Percentiles rank a stretch among this genome's conserved stretches.
Conservation (phyloP, 2,113 vertebrate species). For the Brachirus orientalis region DNA sequence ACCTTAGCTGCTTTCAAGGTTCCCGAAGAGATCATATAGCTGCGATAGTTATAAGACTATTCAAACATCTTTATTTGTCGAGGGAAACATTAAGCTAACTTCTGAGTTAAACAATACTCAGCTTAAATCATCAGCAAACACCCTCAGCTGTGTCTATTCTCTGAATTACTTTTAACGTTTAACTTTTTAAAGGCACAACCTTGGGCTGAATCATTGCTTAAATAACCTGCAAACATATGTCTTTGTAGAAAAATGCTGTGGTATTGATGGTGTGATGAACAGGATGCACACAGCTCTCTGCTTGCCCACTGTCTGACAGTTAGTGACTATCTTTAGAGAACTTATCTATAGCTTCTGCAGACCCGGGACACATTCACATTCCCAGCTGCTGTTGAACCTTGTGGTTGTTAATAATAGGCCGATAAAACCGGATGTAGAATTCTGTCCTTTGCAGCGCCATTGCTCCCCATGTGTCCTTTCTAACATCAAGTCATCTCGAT, state of each 20-base stretch:
- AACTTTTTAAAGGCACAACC: conserved; percentile 16
- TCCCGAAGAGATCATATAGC: not conserved
- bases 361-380: conserved; percentile 71
- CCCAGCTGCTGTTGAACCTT: conserved; percentile 74
- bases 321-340: conserved; percentile 68
- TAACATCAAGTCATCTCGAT: not conserved
- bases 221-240: too few relatives aligned
- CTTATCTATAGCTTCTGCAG: conserved; percentile 70
- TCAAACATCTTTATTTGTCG: conserved; percentile 31
- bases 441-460: conserved; percentile 51
- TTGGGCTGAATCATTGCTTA: not conserved
- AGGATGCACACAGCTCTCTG: conserved; percentile 11
- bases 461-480: conserved; percentile 48
- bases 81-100: conserved; percentile 19
- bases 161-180: conserved; percentile 33
- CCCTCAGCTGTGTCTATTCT: not conserved
- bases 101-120: conserved; percentile 31
- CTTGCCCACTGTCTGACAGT: conserved; percentile 45
- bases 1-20: conserved; percentile 3
- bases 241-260: too few relatives aligned
- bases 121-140: conserved; percentile 46
- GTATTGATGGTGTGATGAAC: not conserved
- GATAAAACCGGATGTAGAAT: conserved; percentile 64
- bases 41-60: not conserved
- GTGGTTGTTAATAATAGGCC: conserved; percentile 64